Percentiles rank a stretch among this genome's conserved stretches.
phyloP scores from a whole-genome alignment of 2,888 invertebrate species.

The Busseola fusca region DNA sequence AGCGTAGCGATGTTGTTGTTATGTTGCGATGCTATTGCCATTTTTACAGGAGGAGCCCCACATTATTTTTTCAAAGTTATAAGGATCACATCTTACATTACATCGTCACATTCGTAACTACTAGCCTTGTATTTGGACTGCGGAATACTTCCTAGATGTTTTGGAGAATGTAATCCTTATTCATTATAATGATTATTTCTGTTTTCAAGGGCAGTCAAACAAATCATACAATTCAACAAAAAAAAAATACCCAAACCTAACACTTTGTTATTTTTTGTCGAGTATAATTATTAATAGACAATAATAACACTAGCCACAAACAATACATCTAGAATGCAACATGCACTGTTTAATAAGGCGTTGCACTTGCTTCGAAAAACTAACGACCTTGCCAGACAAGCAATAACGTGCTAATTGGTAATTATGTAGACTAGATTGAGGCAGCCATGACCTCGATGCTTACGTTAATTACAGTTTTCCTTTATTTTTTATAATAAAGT shows the following conservation, averaged over 20 bases:
- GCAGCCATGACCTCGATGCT: conserved; percentile 66
- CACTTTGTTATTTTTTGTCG: conserved; percentile 7
- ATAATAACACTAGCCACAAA: conserved; percentile 31
- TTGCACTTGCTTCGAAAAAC: conserved; percentile 61
- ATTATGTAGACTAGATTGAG: conserved; percentile 53
- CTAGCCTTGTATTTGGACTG: background rate
- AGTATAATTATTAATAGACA: conserved; percentile 11
- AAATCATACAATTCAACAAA: conserved; percentile 11
- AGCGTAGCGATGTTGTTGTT: background rate
- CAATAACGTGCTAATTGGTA: conserved; percentile 60
- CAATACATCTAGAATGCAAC: conserved; percentile 34
- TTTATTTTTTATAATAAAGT: conserved; percentile 32
- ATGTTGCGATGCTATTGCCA: background rate
- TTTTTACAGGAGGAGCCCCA: background rate
- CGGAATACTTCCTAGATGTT: background rate
- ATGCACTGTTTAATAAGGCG: conserved; percentile 52
- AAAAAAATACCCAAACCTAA: conserved; percentile 8
- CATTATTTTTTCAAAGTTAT: background rate
- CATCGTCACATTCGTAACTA: background rate
- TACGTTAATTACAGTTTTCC: conserved; percentile 56
- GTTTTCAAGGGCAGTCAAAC: conserved; percentile 27
- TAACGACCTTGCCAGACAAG: conserved; percentile 56
- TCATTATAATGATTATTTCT: conserved; percentile 23
- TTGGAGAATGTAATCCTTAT: background rate
- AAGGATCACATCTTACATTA: too few species aligned